phyloP scores from a whole-genome alignment of 2,113 vertebrate species.

The Melanocharis versteri region DNA sequence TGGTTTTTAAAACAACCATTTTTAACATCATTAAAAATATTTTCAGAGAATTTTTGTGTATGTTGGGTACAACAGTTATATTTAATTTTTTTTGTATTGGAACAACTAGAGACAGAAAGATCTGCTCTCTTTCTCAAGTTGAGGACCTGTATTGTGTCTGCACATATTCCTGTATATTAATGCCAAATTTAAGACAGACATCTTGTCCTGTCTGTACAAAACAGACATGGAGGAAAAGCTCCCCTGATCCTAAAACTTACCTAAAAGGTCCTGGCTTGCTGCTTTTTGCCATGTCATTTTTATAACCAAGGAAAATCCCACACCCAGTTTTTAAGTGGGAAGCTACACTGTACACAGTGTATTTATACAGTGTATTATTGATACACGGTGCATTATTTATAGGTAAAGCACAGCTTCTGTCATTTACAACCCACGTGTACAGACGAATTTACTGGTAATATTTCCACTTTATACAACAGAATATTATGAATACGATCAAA shows the following conservation, averaged over 20 bases:
- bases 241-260: neutral
- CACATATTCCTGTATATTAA: neutral
- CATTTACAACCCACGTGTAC: neutral
- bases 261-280: neutral
- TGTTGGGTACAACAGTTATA: neutral
- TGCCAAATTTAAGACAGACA: neutral
- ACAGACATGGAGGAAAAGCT: neutral
- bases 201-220: neutral
- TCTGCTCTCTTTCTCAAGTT: neutral
- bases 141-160: neutral
- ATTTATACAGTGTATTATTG: neutral
- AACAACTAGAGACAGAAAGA: neutral
- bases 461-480: neutral
- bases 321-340: neutral
- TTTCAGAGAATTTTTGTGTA: neutral
- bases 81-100: neutral
- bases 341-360: neutral
- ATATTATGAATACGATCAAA: accelerated
- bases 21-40: accelerated
- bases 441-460: neutral
- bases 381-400: neutral
- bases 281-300: neutral
- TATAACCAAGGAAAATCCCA: neutral
- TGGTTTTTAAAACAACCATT: accelerated
- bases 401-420: neutral